A percentile compares a stretch with the other conserved stretches of the same genome.
These are phyloP conservation scores for Dusona sp. DNA, from an alignment of 2,888 invertebrate species.

Conservation along the genomic window DNA sequence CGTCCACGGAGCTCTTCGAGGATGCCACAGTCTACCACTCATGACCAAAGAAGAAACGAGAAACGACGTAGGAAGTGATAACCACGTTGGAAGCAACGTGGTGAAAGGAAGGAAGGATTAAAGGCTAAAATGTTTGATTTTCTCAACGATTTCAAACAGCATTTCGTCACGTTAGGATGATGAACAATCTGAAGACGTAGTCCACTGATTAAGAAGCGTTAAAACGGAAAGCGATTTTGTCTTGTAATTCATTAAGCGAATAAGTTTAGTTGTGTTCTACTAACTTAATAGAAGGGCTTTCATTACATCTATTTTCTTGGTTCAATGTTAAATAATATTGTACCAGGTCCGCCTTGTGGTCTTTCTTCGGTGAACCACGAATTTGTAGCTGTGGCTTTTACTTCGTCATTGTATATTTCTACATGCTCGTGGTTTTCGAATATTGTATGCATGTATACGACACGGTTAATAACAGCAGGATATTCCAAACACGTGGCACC, in stretches of 20 bases:
- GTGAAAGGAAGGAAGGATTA: not conserved
- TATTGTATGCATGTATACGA: slow-evolving; percentile 13
- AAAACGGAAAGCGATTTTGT: not conserved
- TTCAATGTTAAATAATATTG: slow-evolving; percentile 14
- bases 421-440: slow-evolving; percentile 50
- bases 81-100: not conserved
- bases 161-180: not conserved
- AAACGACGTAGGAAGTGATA: slow-evolving; percentile 31
- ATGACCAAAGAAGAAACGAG: slow-evolving; percentile 5
- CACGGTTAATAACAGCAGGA: slow-evolving; percentile 24
- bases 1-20: slow-evolving; percentile 25
- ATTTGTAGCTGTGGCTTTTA: slow-evolving; percentile 55
- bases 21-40: slow-evolving; percentile 11
- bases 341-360: not conserved
- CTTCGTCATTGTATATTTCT: slow-evolving; percentile 51
- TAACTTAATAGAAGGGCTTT: not conserved
- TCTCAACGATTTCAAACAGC: not conserved
- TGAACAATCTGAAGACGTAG: not conserved
- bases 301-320: slow-evolving; percentile 10
- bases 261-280: not conserved
- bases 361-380: slow-evolving; percentile 37
- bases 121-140: slow-evolving; percentile 18
- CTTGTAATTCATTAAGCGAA: not conserved
- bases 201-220: not conserved
- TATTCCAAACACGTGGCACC: slow-evolving; percentile 40